Conservation (phyloP, 1,140 invertebrate species). For the Ips nitidus region DNA sequence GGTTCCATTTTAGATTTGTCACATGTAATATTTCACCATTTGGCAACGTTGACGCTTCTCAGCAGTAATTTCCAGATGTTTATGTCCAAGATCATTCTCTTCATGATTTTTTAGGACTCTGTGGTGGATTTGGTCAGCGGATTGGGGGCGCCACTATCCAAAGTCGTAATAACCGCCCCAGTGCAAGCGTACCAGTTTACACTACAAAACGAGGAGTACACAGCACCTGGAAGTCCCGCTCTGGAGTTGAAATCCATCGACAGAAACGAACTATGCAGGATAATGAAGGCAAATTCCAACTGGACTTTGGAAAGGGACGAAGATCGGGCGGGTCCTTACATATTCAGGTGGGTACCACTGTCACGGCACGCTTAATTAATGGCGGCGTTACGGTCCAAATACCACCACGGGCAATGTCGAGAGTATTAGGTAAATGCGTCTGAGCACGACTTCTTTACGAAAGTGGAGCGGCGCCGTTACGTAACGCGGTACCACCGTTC, state of each 20-base stretch:
- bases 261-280: conserved; percentile 63
- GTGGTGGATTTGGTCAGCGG: conserved; percentile 73
- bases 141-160: conserved; percentile 68
- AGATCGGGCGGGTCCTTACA: conserved; percentile 76
- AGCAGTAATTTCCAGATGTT: too few species aligned
- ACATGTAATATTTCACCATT: too few species aligned
- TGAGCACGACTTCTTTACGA: conserved; percentile 15
- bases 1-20: too few species aligned
- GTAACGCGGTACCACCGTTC: conserved; percentile 13
- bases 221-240: conserved; percentile 67
- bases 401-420: conserved; percentile 40
- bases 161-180: conserved; percentile 70
- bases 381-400: conserved; percentile 21
- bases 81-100: too few species aligned
- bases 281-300: conserved; percentile 59
- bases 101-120: conserved; percentile 62
- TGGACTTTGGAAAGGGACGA: conserved; percentile 80
- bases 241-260: conserved; percentile 57
- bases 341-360: conserved; percentile 60
- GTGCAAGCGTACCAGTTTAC: conserved; percentile 67
- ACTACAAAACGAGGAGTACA: conserved; percentile 64
- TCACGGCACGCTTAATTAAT: conserved; percentile 19
- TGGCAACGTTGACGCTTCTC: too few species aligned
- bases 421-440: conserved; percentile 30
- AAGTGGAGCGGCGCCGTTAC: conserved; percentile 35